A percentile compares a stretch with the other conserved stretches of the same genome.
Conservation (phyloP, 2,113 vertebrate genomes). For the Zeus faber region DNA sequence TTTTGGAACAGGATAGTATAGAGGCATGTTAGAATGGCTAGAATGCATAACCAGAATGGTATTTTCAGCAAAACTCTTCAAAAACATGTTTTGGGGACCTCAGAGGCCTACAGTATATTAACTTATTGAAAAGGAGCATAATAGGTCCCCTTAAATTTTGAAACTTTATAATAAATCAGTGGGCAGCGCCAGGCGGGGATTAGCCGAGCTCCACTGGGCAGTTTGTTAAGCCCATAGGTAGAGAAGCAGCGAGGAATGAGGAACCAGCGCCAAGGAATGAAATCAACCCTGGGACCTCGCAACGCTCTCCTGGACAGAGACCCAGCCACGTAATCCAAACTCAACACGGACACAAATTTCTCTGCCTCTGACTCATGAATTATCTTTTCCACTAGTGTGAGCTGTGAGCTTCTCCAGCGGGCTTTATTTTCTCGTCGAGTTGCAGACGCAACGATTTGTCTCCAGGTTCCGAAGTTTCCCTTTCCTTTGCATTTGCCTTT, state of each 20-base stretch:
- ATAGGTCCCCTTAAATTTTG: too few relatives aligned
- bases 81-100: too few relatives aligned
- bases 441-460: too few relatives aligned
- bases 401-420: conserved; percentile 17
- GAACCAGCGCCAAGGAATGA: conserved; percentile 52
- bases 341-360: conserved; percentile 37
- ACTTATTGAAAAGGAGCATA: too few relatives aligned
- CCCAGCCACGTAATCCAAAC: conserved; percentile 42
- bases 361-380: conserved; percentile 26
- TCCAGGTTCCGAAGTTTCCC: too few relatives aligned
- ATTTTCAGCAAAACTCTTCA: too few relatives aligned
- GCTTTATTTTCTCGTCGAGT: too few relatives aligned
- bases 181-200: conserved; percentile 60
- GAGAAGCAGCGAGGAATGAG: conserved; percentile 47
- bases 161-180: conserved; percentile 71
- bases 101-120: too few relatives aligned
- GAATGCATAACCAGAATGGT: too few relatives aligned
- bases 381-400: conserved; percentile 19
- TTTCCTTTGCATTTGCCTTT: conserved; percentile 43
- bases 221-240: conserved; percentile 68
- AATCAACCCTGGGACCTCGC: conserved; percentile 54
- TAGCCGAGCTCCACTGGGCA: conserved; percentile 67
- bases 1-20: too few relatives aligned
- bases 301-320: conserved; percentile 42
- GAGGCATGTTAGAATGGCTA: too few relatives aligned